Evolutionary conservation across 1,140 invertebrate species (phyloP).

Genomic region (Lysiphlebus fabarum): DNA sequence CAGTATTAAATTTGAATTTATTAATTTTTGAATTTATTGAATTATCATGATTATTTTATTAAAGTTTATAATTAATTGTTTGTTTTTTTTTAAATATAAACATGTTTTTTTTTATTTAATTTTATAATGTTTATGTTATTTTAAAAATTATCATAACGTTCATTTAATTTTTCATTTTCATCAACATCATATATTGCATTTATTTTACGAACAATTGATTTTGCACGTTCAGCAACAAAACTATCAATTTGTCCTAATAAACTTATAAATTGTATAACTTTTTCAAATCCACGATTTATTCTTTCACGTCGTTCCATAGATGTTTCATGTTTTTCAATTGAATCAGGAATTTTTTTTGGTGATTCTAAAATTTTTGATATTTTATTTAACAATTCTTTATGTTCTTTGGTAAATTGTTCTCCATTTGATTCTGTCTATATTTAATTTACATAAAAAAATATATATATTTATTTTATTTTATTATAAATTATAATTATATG

Average conservation of each 20-base stretch:
- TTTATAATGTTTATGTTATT: too few relatives aligned
- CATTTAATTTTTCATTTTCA: constrained; percentile 18
- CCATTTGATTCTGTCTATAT: neutral
- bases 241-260: constrained; percentile 42
- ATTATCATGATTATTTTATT: too few relatives aligned
- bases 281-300: constrained; percentile 40
- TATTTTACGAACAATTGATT: constrained; percentile 36
- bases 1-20: too few relatives aligned
- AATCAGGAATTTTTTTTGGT: neutral
- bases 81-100: too few relatives aligned
- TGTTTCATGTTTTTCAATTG: constrained; percentile 1
- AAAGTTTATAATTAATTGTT: too few relatives aligned
- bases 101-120: too few relatives aligned
- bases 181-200: constrained; percentile 36
- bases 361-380: constrained; percentile 23
- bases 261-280: constrained; percentile 40
- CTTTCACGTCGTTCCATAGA: constrained; percentile 24
- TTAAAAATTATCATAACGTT: too few relatives aligned
- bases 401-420: constrained; percentile 30
- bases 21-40: too few relatives aligned
- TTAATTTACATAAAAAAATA: constrained; percentile 4
- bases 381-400: constrained; percentile 27
- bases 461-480: too few relatives aligned
- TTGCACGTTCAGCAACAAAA: constrained; percentile 40
- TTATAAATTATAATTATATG: too few relatives aligned